A percentile compares a stretch with the other conserved stretches of the same genome.
Evolutionary conservation across 1,140 invertebrate genomes (phyloP).

Genomic region (Drosophila gunungcola): DNA sequence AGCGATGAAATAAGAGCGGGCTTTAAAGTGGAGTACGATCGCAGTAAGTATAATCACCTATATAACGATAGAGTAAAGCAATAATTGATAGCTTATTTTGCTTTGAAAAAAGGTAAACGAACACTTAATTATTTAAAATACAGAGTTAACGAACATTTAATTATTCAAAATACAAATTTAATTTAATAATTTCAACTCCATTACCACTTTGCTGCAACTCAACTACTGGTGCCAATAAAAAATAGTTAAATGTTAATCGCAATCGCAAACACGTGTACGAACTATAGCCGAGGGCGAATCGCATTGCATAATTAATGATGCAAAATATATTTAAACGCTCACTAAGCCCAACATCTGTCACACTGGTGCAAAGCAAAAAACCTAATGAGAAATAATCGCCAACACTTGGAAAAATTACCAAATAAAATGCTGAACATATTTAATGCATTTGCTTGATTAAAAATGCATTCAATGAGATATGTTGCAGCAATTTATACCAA

Average conservation of each 20-base stretch:
- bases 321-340: conserved; percentile 28
- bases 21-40: conserved; percentile 88
- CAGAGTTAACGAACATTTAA: neutral
- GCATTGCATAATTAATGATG: conserved; percentile 43
- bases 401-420: conserved; percentile 27
- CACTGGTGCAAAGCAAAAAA: conserved; percentile 8
- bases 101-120: neutral
- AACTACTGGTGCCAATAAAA: neutral
- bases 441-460: conserved; percentile 49
- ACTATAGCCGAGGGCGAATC: conserved; percentile 16
- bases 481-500: conserved; percentile 39
- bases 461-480: conserved; percentile 33
- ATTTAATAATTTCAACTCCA: neutral
- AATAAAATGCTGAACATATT: conserved; percentile 15
- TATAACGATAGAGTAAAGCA: too few species aligned
- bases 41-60: conserved; percentile 83
- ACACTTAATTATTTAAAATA: neutral
- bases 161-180: neutral
- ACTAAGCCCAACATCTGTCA: conserved; percentile 39
- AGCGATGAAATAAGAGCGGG: conserved; percentile 87
- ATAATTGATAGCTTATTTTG: too few species aligned
- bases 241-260: conserved; percentile 2
- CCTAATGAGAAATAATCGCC: conserved; percentile 20
- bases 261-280: conserved; percentile 1
- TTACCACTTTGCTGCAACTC: too few species aligned